These are phyloP conservation scores for Pterocles burchelli DNA, from an alignment of 2,113 vertebrate genomes.

Conservation along the genomic window DNA sequence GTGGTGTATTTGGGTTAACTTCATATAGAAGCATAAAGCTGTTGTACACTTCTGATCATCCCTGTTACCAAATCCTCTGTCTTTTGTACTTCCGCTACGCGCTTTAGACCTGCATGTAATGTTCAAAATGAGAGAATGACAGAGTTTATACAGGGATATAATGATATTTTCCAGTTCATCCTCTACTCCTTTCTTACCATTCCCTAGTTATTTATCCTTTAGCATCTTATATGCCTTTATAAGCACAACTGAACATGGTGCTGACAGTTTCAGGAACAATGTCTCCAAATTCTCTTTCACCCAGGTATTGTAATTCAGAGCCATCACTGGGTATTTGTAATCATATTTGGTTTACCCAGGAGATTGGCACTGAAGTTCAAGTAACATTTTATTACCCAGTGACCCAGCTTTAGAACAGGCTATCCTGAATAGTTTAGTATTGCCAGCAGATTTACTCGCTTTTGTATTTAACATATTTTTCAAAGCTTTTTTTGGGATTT, in stretches of 20 bases:
- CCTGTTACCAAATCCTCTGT: not conserved
- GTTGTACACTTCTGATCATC: not conserved
- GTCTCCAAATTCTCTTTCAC: not conserved
- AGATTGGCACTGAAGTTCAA: not conserved
- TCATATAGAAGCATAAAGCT: not conserved
- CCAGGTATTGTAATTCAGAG: not conserved
- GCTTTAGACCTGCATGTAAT: not conserved
- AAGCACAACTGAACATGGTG: not conserved
- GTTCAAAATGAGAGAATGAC: not conserved
- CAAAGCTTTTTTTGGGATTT: not conserved
- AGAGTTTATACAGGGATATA: not conserved
- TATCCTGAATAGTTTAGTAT: not conserved
- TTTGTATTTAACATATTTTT: not conserved
- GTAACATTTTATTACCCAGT: not conserved
- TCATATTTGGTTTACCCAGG: not conserved
- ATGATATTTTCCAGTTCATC: not conserved
- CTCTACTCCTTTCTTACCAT: not conserved
- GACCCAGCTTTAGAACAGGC: not conserved
- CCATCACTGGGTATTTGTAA: not conserved
- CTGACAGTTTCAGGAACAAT: not conserved
- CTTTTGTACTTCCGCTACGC: not conserved
- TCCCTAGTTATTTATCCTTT: not conserved
- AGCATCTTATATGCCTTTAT: not conserved
- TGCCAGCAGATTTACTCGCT: not conserved
- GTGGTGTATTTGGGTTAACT: not conserved